Base-by-base conservation (phyloP, 2,888 invertebrate species). In the Brenthis hecate region DNA sequence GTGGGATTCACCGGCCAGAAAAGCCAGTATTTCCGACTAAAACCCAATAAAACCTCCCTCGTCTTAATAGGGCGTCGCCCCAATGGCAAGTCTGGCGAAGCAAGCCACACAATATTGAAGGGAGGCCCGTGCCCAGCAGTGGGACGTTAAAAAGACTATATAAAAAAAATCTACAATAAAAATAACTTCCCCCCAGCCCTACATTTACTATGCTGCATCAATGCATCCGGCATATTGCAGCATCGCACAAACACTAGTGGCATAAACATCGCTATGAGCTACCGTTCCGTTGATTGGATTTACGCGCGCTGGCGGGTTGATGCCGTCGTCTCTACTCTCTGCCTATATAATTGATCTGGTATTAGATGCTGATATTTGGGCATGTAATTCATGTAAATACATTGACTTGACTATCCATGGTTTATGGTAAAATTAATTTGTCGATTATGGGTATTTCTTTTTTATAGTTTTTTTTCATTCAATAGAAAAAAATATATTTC, bases 241-340 rank as follows among this genome's bases (percentile, higher is more conserved):
- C 81, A 79, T 81, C 84, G 84, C 74, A 76, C 75, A 77, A 74
- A 75, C 72, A 72, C 72, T 68, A 71, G 72, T 66, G 79, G 79
- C 77, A 84, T 81, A 83, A 84, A 82, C 86, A 86, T 82, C 81
- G 81, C 80, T 77, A 77, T 78, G 77, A 56, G 62, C 67, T 63
- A 82, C 80, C 81, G 79, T 72, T 71, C 72, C 82, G 80, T 83
- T 90, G 91, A 91, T 91, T 91, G 91, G 88, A 91, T 91, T 91
- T 88, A 83, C 84, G 83, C 82, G 81, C 82, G 84, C 82, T 81
- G 79, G 78, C 77, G 77, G 74, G 70, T 69, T 71, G 70, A 71
- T 73, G 57, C 65, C 72, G 71, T 69, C 73, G 72, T 76, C 74
- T 43, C 11, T 43, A 43, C 69, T 50, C 67, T 60, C 55, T 71